Evolutionary conservation across 2,797 vertebrate species (phyloP), one percentile per base, ranked within the genome.

Genomic region (Ctenosaura bakeri): DNA sequence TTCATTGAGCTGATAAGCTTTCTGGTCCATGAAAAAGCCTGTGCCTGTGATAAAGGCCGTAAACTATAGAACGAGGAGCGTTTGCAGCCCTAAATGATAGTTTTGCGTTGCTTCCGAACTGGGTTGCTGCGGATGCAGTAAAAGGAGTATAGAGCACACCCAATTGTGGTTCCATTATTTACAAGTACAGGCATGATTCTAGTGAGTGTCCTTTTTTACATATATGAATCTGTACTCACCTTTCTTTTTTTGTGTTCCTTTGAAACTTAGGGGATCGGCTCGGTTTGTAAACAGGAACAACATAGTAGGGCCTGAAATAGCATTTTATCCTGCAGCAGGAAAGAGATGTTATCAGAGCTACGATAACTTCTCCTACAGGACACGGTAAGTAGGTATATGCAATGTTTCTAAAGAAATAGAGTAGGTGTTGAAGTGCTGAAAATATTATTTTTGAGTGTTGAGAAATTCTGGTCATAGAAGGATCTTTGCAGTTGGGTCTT

Each of bases 261-360:
- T 85, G 74, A 92, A 93, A 96, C 76, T 88, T 91, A 90, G 95
- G 93, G 95, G 97, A 96, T 98, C 97, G 79, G 88, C 97, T 93
- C 97, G 96, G 13, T 98, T 98, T 95, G 92, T 98, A 94, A 98
- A 98, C 92, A 96, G 96, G 91, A 97, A 98, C 74, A 97, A 97
- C 91, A 92, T 98, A 95, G 96, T 97, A 95, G 97, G 96, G 87
- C 98, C 98, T 95, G 98, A 98, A 93, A 92, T 97, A 95, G 95
- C 97, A 6, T 98, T 98, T 94, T 98, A 97, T 94, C 90, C 97
- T 91, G 98, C 97, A 91, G 97, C 98, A 78, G 97, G 97, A 83
- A 97, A 97, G 94, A 97, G 98, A 52, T 98, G 97, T 96, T 98
- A 97, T 96, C 98, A 98, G 74, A 98, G 95, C 95, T 98, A 96